Evolutionary conservation across 2,888 invertebrate genomes (phyloP).

Genomic region (Pediacus dermestoides): DNA sequence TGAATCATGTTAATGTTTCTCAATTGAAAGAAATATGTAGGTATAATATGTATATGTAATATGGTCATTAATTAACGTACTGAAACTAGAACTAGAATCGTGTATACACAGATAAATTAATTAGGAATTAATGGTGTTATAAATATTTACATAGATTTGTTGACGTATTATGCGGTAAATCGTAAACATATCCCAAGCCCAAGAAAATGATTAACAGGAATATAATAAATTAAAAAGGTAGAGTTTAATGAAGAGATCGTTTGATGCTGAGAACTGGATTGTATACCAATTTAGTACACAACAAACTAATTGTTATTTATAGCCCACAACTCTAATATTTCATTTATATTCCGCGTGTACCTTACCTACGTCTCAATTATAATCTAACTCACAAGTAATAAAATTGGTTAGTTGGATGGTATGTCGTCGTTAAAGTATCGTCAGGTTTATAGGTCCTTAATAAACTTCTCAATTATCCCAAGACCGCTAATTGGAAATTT

Average conservation of each 20-base stretch:
- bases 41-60: too few relatives aligned
- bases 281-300: slow-evolving; percentile 42
- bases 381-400: slow-evolving; percentile 27
- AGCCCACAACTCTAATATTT: slow-evolving; percentile 39
- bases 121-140: too few relatives aligned
- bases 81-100: too few relatives aligned
- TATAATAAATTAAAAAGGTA: slow-evolving; percentile 37
- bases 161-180: too few relatives aligned
- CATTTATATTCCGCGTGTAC: slow-evolving; percentile 37
- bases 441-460: slow-evolving; percentile 18
- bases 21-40: too few relatives aligned
- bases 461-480: slow-evolving; percentile 17
- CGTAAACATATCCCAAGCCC: too few relatives aligned
- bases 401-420: slow-evolving; percentile 20
- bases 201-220: slow-evolving; percentile 30
- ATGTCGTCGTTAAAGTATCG: slow-evolving; percentile 20
- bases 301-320: slow-evolving; percentile 46
- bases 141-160: too few relatives aligned
- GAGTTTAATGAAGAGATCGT: slow-evolving; percentile 43
- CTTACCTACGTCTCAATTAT: slow-evolving; percentile 31
- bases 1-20: too few relatives aligned
- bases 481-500: slow-evolving; percentile 13
- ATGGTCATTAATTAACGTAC: too few relatives aligned
- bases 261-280: slow-evolving; percentile 38
- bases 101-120: too few relatives aligned